These are phyloP conservation scores for Paracanthobrama guichenoti DNA, from an alignment of 2,113 vertebrate genomes.

Conservation along the genomic window DNA sequence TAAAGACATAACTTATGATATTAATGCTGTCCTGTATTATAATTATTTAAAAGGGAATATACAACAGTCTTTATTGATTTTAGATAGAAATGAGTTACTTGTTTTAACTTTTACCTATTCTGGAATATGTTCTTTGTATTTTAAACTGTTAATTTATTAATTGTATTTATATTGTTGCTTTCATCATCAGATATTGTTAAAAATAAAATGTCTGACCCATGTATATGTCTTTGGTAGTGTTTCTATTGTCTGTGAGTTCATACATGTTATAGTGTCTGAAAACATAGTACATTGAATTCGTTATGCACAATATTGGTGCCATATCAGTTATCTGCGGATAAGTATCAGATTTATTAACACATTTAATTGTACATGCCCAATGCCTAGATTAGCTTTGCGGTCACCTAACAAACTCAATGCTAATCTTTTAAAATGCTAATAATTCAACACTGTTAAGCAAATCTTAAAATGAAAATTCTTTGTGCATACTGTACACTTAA, in stretches of 20 bases:
- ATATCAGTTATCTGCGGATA: neutral
- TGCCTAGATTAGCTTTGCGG: neutral
- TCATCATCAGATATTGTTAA: conserved; percentile 59
- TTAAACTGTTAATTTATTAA: conserved; percentile 62
- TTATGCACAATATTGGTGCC: neutral
- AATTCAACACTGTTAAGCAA: neutral
- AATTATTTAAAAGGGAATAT: conserved; percentile 62
- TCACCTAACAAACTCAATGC: neutral
- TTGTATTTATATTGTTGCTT: conserved; percentile 74
- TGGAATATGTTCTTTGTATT: conserved; percentile 51
- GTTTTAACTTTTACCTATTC: conserved; percentile 15
- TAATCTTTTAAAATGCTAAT: neutral
- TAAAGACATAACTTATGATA: conserved; percentile 48
- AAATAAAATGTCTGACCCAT: conserved; percentile 39
- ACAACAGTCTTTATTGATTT: conserved; percentile 54
- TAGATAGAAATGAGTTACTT: conserved; percentile 8
- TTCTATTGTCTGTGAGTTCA: conserved; percentile 23
- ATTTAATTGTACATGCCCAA: neutral
- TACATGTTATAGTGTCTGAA: conserved; percentile 19
- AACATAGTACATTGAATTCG: neutral
- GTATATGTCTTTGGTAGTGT: conserved; percentile 31
- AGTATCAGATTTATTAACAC: neutral
- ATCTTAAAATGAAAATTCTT: neutral
- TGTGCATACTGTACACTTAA: neutral
- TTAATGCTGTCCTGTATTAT: conserved; percentile 50